These are phyloP conservation scores for Plumapathes pennacea DNA, from an alignment of 92 coral and sea anemone genomes.

Conservation along the genomic window DNA sequence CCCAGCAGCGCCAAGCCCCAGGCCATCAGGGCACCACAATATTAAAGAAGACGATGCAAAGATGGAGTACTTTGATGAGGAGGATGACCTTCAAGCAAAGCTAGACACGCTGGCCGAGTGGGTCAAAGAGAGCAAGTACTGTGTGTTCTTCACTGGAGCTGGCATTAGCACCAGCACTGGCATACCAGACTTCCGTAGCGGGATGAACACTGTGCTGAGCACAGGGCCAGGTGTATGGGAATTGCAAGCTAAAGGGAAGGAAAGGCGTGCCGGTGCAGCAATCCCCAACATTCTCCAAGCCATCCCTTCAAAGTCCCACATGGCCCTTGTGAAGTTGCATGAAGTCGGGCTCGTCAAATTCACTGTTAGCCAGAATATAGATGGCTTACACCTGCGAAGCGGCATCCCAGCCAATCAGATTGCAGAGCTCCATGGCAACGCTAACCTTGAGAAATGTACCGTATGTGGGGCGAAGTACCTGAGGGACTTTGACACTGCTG, in stretches of 20 bases:
- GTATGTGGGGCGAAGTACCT: conserved; percentile 62
- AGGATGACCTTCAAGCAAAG: conserved; percentile 45
- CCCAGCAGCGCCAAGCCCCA: no score
- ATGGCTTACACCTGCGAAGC: conserved; percentile 71
- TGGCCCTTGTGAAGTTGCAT: conserved; percentile 63
- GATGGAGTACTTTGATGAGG: conserved; percentile 55
- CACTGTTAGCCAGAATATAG: conserved; percentile 72
- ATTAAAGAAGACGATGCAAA: conserved; percentile 59
- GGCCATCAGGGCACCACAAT: conserved; percentile 19
- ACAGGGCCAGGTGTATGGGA: conserved; percentile 82
- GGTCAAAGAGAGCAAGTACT: conserved; percentile 64
- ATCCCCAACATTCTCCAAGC: conserved; percentile 39
- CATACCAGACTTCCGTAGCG: conserved; percentile 70
- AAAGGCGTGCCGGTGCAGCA: conserved; percentile 16
- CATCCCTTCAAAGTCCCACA: conserved; percentile 61
- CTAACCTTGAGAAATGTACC: conserved; percentile 62
- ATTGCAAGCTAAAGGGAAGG: conserved; percentile 57
- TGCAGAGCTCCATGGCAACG: conserved; percentile 72
- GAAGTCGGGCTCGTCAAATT: conserved; percentile 67
- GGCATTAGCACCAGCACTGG: conserved; percentile 73
- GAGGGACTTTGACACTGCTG: conserved; percentile 57
- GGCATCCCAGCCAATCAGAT: conserved; percentile 62
- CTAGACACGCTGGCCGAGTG: conserved; percentile 48
- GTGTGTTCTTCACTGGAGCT: conserved; percentile 68
- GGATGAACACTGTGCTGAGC: conserved; percentile 71